phyloP scores from a whole-genome alignment of 2,888 invertebrate species.

The Lordiphosa fenestrarum region DNA sequence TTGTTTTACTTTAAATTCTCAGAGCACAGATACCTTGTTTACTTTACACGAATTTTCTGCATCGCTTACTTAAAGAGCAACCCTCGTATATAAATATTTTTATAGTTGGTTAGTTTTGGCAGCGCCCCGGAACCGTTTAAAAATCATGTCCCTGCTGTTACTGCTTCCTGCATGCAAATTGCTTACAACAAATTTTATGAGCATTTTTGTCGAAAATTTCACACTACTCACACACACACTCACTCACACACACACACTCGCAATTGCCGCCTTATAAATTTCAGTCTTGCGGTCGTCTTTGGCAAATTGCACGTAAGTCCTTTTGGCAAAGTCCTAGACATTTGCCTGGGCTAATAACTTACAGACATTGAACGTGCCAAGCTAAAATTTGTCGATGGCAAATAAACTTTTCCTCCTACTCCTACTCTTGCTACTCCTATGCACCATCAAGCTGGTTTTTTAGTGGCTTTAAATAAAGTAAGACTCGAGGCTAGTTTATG shows the following conservation, averaged over 20 bases:
- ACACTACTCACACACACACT: slow-evolving; percentile 43
- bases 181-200: slow-evolving; percentile 68
- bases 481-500: slow-evolving; percentile 23
- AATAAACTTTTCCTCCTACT: slow-evolving; percentile 42
- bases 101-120: slow-evolving; percentile 8
- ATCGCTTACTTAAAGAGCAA: slow-evolving; percentile 1
- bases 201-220: slow-evolving; percentile 64
- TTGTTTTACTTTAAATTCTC: too few species aligned
- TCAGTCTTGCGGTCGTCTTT: slow-evolving; percentile 60
- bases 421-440: not conserved
- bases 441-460: slow-evolving; percentile 23
- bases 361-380: slow-evolving; percentile 60
- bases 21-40: too few species aligned
- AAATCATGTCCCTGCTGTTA: slow-evolving; percentile 58
- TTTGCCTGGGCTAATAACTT: slow-evolving; percentile 57
- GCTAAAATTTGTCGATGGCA: slow-evolving; percentile 49
- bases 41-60: not conserved
- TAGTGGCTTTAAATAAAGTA: slow-evolving; percentile 63
- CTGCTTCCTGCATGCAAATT: slow-evolving; percentile 56
- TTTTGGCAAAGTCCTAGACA: slow-evolving; percentile 18
- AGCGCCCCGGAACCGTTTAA: slow-evolving; percentile 58
- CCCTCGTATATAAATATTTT: slow-evolving; percentile 4
- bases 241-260: slow-evolving; percentile 30
- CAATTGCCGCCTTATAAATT: slow-evolving; percentile 71
- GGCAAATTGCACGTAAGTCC: slow-evolving; percentile 54